Conservation (phyloP, 2,797 vertebrate genomes). For the Furcifer pardalis region DNA sequence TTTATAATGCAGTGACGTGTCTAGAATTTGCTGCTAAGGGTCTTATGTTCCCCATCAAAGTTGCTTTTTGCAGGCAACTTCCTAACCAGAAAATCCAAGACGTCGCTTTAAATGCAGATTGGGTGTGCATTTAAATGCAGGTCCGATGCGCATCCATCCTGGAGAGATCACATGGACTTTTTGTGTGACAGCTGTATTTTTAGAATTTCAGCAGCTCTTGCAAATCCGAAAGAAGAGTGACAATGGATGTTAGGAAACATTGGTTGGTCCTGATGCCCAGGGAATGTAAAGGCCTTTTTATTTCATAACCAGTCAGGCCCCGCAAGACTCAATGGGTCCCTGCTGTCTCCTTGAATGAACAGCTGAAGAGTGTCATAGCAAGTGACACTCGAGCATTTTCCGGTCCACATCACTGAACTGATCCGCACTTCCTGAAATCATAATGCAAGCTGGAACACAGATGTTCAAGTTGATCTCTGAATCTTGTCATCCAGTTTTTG, state of each 20-base stretch:
- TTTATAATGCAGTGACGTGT: too few species aligned
- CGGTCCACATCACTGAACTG: too few species aligned
- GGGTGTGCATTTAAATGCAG: too few species aligned
- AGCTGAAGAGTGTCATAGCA: not conserved
- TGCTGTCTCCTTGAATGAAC: not conserved
- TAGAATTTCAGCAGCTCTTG: not conserved
- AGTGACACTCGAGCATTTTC: not conserved
- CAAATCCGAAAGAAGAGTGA: conserved; percentile 13
- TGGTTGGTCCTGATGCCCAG: not conserved
- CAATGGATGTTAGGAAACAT: not conserved
- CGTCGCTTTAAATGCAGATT: too few species aligned
- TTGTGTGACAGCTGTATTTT: not conserved
- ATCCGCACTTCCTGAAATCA: too few species aligned
- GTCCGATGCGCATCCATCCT: too few species aligned
- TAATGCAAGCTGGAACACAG: too few species aligned
- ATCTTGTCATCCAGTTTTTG: not conserved
- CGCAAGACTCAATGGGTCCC: not conserved
- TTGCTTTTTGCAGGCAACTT: too few species aligned
- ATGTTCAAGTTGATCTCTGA: not conserved
- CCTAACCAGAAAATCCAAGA: too few species aligned
- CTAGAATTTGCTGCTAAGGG: too few species aligned
- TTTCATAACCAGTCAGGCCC: not conserved
- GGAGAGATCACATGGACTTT: too few species aligned
- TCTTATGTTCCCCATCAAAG: too few species aligned
- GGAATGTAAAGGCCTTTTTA: not conserved